These are phyloP conservation scores for Pagrus major DNA, from an alignment of 2,113 vertebrate genomes.

Conservation along the genomic window DNA sequence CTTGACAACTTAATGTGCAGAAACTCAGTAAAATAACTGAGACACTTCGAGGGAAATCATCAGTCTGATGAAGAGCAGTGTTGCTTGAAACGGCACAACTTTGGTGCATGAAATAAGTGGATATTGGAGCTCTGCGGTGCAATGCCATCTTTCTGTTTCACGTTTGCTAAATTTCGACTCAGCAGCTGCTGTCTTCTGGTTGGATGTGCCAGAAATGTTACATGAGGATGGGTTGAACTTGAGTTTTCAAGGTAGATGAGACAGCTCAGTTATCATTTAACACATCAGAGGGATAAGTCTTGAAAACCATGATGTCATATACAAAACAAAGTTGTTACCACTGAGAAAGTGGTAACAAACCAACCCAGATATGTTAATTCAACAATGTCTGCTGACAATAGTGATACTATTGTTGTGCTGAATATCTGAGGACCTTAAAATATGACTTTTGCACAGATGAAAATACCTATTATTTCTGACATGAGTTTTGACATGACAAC, in stretches of 20 bases:
- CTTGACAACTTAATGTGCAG: neutral
- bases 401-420: neutral
- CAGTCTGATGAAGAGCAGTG: no score
- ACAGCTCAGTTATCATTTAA: neutral
- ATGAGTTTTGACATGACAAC: neutral
- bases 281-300: neutral
- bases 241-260: neutral
- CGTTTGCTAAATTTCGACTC: no score
- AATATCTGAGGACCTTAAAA: neutral
- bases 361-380: no score
- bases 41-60: neutral
- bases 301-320: neutral
- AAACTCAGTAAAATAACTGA: conserved; percentile 3
- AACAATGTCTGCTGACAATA: neutral
- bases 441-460: neutral
- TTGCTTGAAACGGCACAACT: no score
- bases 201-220: no score
- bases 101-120: no score
- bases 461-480: neutral
- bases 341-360: neutral
- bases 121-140: no score
- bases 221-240: no score
- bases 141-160: no score
- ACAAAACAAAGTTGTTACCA: no score
- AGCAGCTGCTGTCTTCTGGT: no score